These are phyloP conservation scores for Epinephelus awoara DNA, from an alignment of 2,797 vertebrate genomes.

Conservation along the genomic window DNA sequence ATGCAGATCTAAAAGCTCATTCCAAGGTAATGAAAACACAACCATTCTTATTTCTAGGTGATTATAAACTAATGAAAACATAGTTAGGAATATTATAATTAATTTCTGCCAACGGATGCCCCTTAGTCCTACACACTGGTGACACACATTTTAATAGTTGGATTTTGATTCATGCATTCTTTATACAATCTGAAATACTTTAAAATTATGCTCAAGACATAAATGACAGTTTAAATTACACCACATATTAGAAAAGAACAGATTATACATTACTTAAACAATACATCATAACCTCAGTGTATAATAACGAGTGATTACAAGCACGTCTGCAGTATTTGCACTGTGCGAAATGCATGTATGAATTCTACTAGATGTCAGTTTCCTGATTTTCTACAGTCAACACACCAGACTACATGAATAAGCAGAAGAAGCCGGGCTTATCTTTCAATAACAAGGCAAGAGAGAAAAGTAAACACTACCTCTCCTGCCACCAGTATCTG, in stretches of 20 bases:
- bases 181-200: neutral
- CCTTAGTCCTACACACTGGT: too few relatives aligned
- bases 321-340: neutral
- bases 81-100: too few relatives aligned
- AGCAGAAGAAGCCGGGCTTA: constrained; percentile 53
- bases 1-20: too few relatives aligned
- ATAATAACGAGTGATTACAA: neutral
- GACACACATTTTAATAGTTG: too few relatives aligned
- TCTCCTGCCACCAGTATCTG: constrained; percentile 45
- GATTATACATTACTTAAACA: neutral
- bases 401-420: constrained; percentile 38
- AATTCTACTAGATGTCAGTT: neutral
- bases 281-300: neutral
- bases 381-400: constrained; percentile 40
- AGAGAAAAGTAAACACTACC: constrained; percentile 53
- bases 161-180: constrained; percentile 1
- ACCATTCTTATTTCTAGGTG: too few relatives aligned
- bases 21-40: too few relatives aligned
- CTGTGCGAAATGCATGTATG: neutral
- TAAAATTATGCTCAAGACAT: neutral
- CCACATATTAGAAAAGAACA: neutral
- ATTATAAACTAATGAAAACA: too few relatives aligned
- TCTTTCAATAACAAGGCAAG: constrained; percentile 61
- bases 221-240: neutral
- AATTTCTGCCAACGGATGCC: too few relatives aligned